These are phyloP conservation scores for Hapalemur alaotrensis DNA, from an alignment of 2,797 vertebrate species.

Conservation along the genomic window DNA sequence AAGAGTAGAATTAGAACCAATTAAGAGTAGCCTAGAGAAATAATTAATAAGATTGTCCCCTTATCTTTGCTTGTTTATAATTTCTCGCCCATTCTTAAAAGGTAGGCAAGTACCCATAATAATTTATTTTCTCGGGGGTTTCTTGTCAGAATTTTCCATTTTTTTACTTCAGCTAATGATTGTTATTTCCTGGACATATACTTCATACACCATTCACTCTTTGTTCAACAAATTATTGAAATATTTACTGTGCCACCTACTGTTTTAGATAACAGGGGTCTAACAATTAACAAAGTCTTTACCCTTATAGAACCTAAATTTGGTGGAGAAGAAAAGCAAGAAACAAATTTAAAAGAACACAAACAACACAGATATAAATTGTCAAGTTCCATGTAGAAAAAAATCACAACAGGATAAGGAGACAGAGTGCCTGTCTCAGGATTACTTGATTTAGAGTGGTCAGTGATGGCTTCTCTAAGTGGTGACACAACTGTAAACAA, in stretches of 20 bases:
- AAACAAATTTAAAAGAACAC: neutral
- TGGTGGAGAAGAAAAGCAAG: neutral
- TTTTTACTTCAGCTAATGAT: neutral
- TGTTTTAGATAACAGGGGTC: neutral
- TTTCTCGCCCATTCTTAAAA: neutral
- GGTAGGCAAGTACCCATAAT: neutral
- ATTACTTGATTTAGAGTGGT: neutral
- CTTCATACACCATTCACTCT: neutral
- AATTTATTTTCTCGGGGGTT: neutral
- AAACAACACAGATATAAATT: neutral
- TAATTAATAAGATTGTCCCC: neutral
- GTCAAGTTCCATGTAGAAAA: neutral
- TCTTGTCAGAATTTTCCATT: neutral
- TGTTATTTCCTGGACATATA: neutral
- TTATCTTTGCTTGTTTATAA: neutral
- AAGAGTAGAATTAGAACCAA: neutral
- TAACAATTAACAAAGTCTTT: neutral
- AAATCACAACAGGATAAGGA: neutral
- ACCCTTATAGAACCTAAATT: neutral
- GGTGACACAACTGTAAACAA: neutral
- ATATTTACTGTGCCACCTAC: neutral
- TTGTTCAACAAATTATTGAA: neutral
- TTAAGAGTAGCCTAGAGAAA: neutral
- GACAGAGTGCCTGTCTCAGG: neutral
- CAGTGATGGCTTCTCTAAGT: neutral